Evolutionary conservation across 2,113 vertebrate genomes (phyloP).

Genomic region (Todiramphus saurophagus): DNA sequence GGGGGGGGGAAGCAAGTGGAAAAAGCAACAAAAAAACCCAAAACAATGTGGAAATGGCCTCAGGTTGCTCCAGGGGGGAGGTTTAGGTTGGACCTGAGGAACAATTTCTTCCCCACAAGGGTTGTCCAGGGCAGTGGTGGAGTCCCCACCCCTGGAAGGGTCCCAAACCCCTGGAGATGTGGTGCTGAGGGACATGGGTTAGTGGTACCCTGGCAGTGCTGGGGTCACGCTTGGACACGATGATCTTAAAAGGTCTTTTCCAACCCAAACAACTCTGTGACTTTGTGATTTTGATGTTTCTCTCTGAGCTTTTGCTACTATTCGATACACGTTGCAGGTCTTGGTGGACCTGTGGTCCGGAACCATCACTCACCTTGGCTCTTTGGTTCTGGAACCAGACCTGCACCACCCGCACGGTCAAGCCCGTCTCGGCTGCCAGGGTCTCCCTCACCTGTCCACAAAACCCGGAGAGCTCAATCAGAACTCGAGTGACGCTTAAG

Average conservation of each 20-base stretch:
- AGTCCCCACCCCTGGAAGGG: no score
- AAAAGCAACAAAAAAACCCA: neutral
- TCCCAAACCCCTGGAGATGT: no score
- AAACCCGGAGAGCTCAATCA: neutral
- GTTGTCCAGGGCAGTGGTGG: no score
- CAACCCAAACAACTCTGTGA: neutral
- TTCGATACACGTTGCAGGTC: accelerated
- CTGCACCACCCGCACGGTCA: slow-evolving; percentile 88
- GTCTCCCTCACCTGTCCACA: slow-evolving; percentile 85
- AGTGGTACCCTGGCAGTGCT: no score
- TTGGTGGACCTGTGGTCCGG: neutral
- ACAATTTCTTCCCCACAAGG: no score
- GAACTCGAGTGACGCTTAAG: neutral
- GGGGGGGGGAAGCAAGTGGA: neutral
- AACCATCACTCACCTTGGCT: slow-evolving; percentile 81
- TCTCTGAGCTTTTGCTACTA: neutral
- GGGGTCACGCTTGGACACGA: no score
- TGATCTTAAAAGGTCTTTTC: no score
- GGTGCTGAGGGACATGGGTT: no score
- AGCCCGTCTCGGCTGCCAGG: slow-evolving; percentile 87
- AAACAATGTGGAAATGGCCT: no score
- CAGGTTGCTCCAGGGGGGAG: no score
- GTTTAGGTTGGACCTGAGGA: no score
- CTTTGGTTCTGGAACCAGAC: slow-evolving; percentile 94
- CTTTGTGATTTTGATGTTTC: neutral